Evolutionary conservation across 2,888 invertebrate species (phyloP), one percentile per base, ranked within the genome.

Genomic region (Drosophila yooni): DNA sequence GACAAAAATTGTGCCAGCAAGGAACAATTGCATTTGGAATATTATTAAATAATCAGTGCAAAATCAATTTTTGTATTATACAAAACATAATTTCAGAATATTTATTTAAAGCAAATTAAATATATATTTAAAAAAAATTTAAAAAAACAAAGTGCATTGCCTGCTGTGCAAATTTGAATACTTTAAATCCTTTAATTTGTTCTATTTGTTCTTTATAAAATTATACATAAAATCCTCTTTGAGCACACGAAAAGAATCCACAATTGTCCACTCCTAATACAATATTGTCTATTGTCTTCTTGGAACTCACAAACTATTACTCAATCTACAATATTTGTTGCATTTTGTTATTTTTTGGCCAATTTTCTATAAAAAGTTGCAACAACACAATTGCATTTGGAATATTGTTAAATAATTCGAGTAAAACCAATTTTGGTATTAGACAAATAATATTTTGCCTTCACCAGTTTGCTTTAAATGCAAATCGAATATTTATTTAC

Each of bases 161-260:
- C n/a, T n/a, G n/a, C n/a, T n/a, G 25, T 18, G n/a, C 15, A 34
- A 40, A n/a, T 51, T 21, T 7, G 18, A 59, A 53, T 59, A 29
- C 50, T 21, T 66, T 69, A 61, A 62, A 59, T 53, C 43, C 58
- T 74, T 73, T 75, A 58, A 51, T 25, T 66, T 78, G 74, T 76
- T 74, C 51, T 33, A 68, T 68, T 71, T 61, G 36, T 18, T 40
- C 38, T 38, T 66, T 70, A 21, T 46, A 15, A 7, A 3, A 2
- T 21, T 46, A 36, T 7, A 46, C 21, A 21, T 13, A 21, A 21
- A 46, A 46, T n/a, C 5, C 40, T n/a, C 2, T 40, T 40, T 15
- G 11, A 6, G 15, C 11, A 3, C 36, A 36, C 6, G 36, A 36
- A 36, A 6, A 15, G 3, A 10, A 11, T 36, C 6, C 15, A 15